Base-by-base conservation (phyloP, 2,113 vertebrate genomes). In the Scalopus aquaticus region DNA sequence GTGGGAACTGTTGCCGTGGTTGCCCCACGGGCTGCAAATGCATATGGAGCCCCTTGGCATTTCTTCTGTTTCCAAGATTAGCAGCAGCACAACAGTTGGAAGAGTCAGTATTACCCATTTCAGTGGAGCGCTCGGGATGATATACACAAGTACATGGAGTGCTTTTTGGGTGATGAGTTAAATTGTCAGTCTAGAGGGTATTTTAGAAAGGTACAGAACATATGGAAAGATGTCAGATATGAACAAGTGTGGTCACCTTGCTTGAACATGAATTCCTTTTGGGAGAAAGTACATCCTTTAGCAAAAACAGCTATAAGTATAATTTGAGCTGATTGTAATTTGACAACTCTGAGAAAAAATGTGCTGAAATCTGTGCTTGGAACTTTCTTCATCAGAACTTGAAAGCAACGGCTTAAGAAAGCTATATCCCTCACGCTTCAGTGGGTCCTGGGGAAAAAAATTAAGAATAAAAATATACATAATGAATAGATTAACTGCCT, bases 1-100 rank as follows among this genome's bases (percentile, higher is more conserved):
- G 88, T 88, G 88, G n/a, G 76, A 79, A 96, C 97, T 92, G 95
- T 97, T 96, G 35, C 95, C 4, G 1, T 77, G 94, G 95, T 49
- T 70, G 83, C 91, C 77, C 9, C 37, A 58, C 76, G 95, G 56
- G 3, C 0, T 85, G 7, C 3, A 1, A 26, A 69, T 17, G 51
- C 94, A 80, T 83, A 60, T 83, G 81, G 89, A 62, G 94, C 46
- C 44, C 67, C 97, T 97, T 92, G 91, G 44, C 67, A 79, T 93
- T 96, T 74, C 95, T 91, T 87, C 67, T 44, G 0, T 60, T 79
- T 88, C 93, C 56, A 15, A 96, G 95, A 97, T 96, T 94, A 96
- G 96, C 96, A 96, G 96, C 96, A 88, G 77, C 85, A 79, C 82
- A 26, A 74, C 65, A 78, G 81, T 83, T 32, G 35, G 74, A 83